These are phyloP conservation scores for Eupithecia dodoneata DNA, from an alignment of 2,888 invertebrate species.

Conservation along the genomic window DNA sequence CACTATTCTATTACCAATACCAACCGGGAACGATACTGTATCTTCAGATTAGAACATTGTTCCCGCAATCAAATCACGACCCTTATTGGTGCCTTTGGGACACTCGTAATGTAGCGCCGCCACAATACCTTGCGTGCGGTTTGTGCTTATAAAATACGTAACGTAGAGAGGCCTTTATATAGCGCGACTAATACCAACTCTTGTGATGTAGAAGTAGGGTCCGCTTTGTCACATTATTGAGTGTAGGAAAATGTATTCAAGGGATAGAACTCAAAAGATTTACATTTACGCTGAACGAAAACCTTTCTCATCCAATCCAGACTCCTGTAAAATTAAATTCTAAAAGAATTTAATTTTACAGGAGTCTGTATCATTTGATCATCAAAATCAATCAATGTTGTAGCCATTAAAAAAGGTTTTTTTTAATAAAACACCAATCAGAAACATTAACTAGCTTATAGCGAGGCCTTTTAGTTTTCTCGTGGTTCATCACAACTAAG, in stretches of 20 bases:
- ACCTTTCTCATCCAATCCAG: neutral
- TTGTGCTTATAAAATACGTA: constrained; percentile 10
- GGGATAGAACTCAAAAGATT: neutral
- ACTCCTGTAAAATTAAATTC: no score
- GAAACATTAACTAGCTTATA: no score
- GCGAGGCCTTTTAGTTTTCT: no score
- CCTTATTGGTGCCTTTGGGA: constrained; percentile 13
- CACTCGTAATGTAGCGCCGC: constrained; percentile 6
- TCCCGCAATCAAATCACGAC: constrained; percentile 22
- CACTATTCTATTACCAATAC: constrained; percentile 8
- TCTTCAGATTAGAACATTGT: constrained; percentile 21
- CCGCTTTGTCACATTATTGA: constrained; percentile 10
- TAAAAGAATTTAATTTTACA: neutral
- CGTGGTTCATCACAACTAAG: no score
- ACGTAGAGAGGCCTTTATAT: neutral
- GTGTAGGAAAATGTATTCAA: neutral
- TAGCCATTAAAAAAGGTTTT: neutral
- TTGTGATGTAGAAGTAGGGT: constrained; percentile 7
- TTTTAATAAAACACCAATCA: no score
- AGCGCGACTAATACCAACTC: neutral
- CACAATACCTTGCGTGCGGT: constrained; percentile 4
- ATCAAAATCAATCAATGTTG: neutral
- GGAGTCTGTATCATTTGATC: neutral
- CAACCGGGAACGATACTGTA: constrained; percentile 4
- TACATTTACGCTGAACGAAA: neutral